phyloP scores from a whole-genome alignment of 2,888 invertebrate genomes.

The Dryobotodes eremita region DNA sequence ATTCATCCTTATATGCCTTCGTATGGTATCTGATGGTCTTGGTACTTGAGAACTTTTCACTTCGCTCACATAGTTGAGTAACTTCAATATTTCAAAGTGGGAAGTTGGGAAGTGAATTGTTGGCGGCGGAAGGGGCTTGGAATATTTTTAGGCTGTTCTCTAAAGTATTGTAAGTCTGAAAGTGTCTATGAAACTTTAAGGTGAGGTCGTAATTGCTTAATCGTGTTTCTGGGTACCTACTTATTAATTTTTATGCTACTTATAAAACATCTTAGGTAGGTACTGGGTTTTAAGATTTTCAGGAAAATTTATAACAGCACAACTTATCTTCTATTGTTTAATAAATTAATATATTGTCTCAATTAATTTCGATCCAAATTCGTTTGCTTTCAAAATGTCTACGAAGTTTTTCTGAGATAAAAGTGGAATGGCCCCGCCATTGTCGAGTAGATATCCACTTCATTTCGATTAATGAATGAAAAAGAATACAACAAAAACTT shows the following conservation, averaged over 20 bases:
- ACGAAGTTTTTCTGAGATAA: too few relatives aligned
- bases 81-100: slow-evolving; percentile 71
- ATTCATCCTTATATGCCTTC: slow-evolving; percentile 54
- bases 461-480: slow-evolving; percentile 11
- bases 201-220: slow-evolving; percentile 35
- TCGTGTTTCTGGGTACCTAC: slow-evolving; percentile 20
- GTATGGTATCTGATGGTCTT: slow-evolving; percentile 54
- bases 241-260: background rate
- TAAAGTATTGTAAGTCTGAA: slow-evolving; percentile 41
- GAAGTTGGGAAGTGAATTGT: slow-evolving; percentile 70
- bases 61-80: slow-evolving; percentile 71
- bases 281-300: background rate
- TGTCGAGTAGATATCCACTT: background rate
- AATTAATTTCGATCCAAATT: background rate
- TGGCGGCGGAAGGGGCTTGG: slow-evolving; percentile 36
- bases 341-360: too few relatives aligned
- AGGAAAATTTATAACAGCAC: background rate
- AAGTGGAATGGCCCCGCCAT: too few relatives aligned
- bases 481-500: slow-evolving; percentile 7
- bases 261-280: background rate
- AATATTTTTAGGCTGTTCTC: slow-evolving; percentile 53
- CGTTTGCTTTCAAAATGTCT: background rate
- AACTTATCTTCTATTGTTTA: background rate
- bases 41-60: slow-evolving; percentile 73
- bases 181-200: slow-evolving; percentile 27